Evolutionary conservation across 2,797 vertebrate genomes (phyloP).

Genomic region (Danionella dracula): DNA sequence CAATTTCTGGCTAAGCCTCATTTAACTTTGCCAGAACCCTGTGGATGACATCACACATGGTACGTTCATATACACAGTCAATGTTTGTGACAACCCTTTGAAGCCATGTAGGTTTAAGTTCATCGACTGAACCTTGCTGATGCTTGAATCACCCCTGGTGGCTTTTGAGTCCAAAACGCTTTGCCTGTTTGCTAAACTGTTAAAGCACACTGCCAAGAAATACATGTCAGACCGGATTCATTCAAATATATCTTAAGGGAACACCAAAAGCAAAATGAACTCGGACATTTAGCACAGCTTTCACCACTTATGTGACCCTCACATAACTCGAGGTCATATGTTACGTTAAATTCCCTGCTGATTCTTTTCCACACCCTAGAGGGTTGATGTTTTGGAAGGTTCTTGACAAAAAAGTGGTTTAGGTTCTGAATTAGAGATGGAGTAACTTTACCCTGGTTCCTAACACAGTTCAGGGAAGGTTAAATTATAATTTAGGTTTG

Average conservation of each 20-base stretch:
- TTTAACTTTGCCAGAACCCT: too few relatives aligned
- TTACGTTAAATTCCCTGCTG: neutral
- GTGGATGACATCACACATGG: too few relatives aligned
- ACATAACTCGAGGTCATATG: neutral
- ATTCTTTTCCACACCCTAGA: neutral
- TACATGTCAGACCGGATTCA: conserved; percentile 2
- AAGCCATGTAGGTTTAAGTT: neutral
- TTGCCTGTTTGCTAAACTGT: neutral
- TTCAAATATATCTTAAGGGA: neutral
- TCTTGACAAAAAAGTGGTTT: neutral
- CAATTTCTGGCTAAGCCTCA: too few relatives aligned
- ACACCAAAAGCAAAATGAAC: neutral
- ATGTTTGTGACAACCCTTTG: too few relatives aligned
- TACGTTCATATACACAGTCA: too few relatives aligned
- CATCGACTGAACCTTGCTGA: neutral
- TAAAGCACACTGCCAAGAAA: neutral
- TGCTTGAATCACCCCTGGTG: neutral
- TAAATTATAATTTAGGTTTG: neutral
- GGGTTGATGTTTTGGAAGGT: neutral
- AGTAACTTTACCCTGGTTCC: neutral
- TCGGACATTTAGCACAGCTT: conserved; percentile 1
- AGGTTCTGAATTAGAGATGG: neutral
- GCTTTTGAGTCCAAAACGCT: neutral
- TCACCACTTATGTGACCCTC: neutral
- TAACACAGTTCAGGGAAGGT: neutral